Percentiles rank a stretch among this genome's conserved stretches.
Evolutionary conservation across 2,113 vertebrate species (phyloP).

Genomic region (Phalacrocorax pelagicus): DNA sequence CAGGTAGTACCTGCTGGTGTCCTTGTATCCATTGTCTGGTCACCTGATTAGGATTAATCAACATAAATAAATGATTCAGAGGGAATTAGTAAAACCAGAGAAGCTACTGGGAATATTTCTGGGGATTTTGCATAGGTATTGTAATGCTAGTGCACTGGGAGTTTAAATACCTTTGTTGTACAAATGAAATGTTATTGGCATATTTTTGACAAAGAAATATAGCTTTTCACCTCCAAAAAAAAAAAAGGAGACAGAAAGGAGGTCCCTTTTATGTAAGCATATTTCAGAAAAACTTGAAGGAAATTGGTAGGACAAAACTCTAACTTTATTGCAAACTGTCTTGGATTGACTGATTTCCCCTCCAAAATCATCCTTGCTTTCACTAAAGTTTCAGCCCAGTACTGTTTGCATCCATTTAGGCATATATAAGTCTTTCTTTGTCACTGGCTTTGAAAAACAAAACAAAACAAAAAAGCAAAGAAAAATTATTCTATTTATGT

Average conservation of each 20-base stretch:
- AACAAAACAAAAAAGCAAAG: not conserved
- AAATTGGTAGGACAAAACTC: not conserved
- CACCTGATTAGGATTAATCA: not conserved
- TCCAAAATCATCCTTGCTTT: not conserved
- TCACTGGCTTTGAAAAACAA: not conserved
- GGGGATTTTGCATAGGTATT: not conserved
- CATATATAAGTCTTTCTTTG: not conserved
- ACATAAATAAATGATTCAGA: not conserved
- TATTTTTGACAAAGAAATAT: not conserved
- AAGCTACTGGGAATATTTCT: not conserved
- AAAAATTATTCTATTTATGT: no score
- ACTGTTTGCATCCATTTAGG: not conserved
- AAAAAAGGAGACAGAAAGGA: not conserved
- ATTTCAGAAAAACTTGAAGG: not conserved
- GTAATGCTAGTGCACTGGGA: not conserved
- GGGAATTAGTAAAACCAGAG: not conserved
- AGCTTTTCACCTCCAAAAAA: not conserved
- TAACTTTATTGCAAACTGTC: not conserved
- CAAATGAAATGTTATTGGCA: not conserved
- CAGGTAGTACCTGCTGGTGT: not conserved
- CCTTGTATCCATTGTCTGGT: not conserved
- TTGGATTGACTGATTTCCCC: not conserved
- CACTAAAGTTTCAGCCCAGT: not conserved
- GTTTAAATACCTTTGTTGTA: not conserved
- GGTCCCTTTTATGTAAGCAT: rapidly evolving